Base-by-base conservation (phyloP, 2,888 invertebrate species). In the Erynnis tages region DNA sequence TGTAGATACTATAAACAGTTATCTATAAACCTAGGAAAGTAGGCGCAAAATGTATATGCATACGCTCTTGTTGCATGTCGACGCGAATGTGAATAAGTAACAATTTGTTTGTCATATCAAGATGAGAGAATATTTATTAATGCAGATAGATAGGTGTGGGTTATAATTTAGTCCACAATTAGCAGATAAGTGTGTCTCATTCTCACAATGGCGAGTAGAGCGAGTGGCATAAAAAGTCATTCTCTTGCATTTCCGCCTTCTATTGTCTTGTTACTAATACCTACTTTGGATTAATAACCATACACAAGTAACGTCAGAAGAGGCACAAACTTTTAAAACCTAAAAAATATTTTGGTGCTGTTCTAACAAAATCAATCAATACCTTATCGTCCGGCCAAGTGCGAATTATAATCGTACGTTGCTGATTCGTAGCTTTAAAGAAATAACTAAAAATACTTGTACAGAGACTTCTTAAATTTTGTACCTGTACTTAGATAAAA, bases 221-320 rank as follows among this genome's bases (percentile, higher is more conserved):
- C 67, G 71, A 67, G 65, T 67, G 65, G 65, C 52, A 63, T 71
- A 85, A 84, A 82, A 87, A 83, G 62, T 66, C 66, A 65, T 70
- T 73, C 75, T 76, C 66, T 63, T 78, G 67, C 70, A 76, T 86
- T 82, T 85, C 85, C 82, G 74, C 74, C 79, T 79, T 63, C 83
- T 66, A 87, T 86, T 86, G 88, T 88, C 73, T 84, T 58, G 67
- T 67, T 73, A 69, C 65, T 76, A 73, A 83, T 83, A n/a, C n/a
- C 82, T 82, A 69, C 71, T 72, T 73, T 71, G 73, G 76, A 80
- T 82, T 80, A 81, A 74, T 79, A 74, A 75, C 67, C 58, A 67
- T 56, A 57, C 48, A 50, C 50, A 54, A 48, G 61, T 69, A 72
- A 66, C 44, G 70, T 61, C 60, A 65, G 69, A 61, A 62, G 57